Conservation (phyloP, 2,888 invertebrate genomes). For the Dasypogon diadema region DNA sequence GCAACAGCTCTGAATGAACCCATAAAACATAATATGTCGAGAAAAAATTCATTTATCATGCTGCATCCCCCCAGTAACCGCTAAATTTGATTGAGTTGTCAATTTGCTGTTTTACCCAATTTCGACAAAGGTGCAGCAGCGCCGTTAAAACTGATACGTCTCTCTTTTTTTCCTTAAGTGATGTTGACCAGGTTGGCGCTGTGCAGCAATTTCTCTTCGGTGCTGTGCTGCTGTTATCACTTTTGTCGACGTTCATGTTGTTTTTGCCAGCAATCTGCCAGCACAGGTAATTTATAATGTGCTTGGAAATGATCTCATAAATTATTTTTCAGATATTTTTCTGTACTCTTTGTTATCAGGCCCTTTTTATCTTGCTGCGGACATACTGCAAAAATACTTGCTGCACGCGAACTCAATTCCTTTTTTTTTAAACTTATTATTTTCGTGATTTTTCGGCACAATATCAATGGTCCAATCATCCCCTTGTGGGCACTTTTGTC, state of each 20-base stretch:
- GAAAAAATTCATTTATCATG: neutral
- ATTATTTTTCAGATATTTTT: conserved; percentile 53
- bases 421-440: conserved; percentile 6
- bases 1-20: too few relatives aligned
- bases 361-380: neutral
- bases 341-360: conserved; percentile 26
- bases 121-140: conserved; percentile 18
- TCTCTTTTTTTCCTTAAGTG: neutral
- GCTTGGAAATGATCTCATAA: conserved; percentile 54
- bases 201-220: conserved; percentile 26
- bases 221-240: conserved; percentile 45
- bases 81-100: conserved; percentile 45
- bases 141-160: neutral
- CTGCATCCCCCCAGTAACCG: neutral
- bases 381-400: neutral
- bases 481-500: conserved; percentile 27
- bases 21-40: too few relatives aligned
- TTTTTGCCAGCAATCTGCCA: conserved; percentile 46
- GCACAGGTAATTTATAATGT: conserved; percentile 52
- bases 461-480: neutral
- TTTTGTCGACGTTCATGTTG: conserved; percentile 39
- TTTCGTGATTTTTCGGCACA: neutral
- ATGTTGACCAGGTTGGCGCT: neutral
- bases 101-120: conserved; percentile 38
- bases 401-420: conserved; percentile 35